phyloP scores from a whole-genome alignment of 2,797 vertebrate species.

The Diglossa cyanea region DNA sequence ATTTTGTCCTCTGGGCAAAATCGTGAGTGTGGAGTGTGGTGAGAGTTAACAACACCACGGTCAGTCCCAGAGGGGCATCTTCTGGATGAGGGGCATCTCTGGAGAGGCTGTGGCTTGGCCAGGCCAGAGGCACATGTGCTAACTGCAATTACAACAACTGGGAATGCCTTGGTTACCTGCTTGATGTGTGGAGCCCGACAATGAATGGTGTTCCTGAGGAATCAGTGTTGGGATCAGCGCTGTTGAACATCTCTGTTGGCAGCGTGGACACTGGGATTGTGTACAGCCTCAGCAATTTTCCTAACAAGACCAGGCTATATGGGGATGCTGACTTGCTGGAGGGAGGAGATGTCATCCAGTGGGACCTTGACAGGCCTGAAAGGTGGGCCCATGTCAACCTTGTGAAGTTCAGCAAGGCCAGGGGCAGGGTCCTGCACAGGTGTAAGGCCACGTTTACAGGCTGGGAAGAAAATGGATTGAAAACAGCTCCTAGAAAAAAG shows the following conservation, averaged over 20 bases:
- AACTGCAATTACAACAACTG: background rate
- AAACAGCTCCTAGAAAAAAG: background rate
- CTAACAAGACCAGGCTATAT: background rate
- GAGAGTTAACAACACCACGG: background rate
- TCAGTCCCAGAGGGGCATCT: accelerated
- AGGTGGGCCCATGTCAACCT: background rate
- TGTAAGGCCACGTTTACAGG: background rate
- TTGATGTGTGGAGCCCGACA: background rate
- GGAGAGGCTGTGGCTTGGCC: background rate
- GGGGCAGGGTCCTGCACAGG: background rate
- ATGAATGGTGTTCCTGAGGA: background rate
- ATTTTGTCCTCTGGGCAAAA: background rate
- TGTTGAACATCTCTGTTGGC: background rate
- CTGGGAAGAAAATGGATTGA: background rate
- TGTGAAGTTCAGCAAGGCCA: background rate
- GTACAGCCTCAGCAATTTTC: background rate
- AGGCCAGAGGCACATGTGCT: background rate
- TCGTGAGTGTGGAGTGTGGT: accelerated
- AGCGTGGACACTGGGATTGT: accelerated
- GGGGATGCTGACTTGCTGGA: accelerated
- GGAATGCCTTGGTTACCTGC: background rate
- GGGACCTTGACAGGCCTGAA: background rate
- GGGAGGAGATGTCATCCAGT: background rate
- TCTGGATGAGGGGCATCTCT: background rate
- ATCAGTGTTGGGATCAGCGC: accelerated